Base-by-base conservation (phyloP, 1,140 invertebrate genomes). In the Capitella teleta region DNA sequence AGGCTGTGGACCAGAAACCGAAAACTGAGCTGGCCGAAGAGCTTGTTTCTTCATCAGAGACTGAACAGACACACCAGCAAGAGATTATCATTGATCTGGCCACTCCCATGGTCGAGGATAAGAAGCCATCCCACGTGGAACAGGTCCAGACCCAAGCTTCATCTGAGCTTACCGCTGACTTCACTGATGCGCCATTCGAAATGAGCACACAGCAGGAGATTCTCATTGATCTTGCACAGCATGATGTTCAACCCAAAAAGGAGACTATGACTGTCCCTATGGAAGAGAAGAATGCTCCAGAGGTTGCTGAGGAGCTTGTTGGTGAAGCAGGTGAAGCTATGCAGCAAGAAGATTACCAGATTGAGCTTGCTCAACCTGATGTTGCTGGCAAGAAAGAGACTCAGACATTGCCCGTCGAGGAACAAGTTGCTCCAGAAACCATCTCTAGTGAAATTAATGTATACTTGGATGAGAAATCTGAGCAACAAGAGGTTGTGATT, bases 391-490 rank as follows among this genome's bases (percentile, higher is more conserved):
- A 30, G 19, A 40, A 44, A 48, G 51, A 48, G 48, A 53, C 42
- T 12, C 54, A 58, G 30, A 49, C 45, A 38, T 43, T 24, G n/a
- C n/a, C 23, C 25, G 41, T 16, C 23, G 24, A 19, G 3, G 23
- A 57, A 44, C 51, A 55, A 53, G 21, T 47, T 10, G 23, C 28
- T 16, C 54, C 59, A 8, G 56, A 56, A 25, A 47, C 40, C 4
- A 28, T 28, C 26, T 18, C 41, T 25, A 34, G 14, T 6, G 36
- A 37, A 37, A 2, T 37, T 2, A 3, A 18, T n/a, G n/a, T 21
- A 37, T 18, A n/a, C 16, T 14, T 43, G 3, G 23, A 43, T 21
- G 41, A 43, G 18, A 43, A 2, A 19, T 14, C 16, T 30, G 41
- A 21, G 32, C 19, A 24, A 24, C 23, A 18, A 10, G 30, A 16